A percentile compares a stretch with the other conserved stretches of the same genome.
phyloP scores from a whole-genome alignment of 1,140 invertebrate species.

The Micrasema minimum region DNA sequence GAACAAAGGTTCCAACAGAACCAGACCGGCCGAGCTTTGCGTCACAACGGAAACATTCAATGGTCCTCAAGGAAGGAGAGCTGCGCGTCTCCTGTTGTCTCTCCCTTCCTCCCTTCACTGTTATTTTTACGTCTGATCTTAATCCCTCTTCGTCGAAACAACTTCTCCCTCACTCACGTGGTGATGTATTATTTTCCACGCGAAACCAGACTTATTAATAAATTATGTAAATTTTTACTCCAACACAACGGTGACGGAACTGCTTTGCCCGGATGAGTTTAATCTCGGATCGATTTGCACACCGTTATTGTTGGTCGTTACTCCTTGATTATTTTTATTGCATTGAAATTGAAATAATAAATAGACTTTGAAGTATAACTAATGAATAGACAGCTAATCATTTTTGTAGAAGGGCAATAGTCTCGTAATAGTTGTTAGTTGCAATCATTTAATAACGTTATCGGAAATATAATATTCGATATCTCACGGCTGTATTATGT shows the following conservation, averaged over 20 bases:
- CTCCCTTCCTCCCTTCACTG: constrained; percentile 44
- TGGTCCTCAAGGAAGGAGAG: constrained; percentile 52
- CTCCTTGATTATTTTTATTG: no score
- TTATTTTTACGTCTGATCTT: constrained; percentile 46
- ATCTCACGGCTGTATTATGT: constrained; percentile 14
- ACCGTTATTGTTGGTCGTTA: background rate
- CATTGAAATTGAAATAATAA: no score
- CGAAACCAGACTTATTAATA: constrained; percentile 28
- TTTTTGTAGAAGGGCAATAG: no score
- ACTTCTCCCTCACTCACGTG: constrained; percentile 18
- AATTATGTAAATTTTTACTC: constrained; percentile 38
- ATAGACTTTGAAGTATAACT: no score
- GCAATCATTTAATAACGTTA: background rate
- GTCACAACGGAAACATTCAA: constrained; percentile 61
- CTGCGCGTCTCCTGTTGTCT: constrained; percentile 43
- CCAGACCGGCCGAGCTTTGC: constrained; percentile 61
- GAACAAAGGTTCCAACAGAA: constrained; percentile 35
- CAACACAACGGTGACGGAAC: constrained; percentile 3
- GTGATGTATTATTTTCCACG: constrained; percentile 19
- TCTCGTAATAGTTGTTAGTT: background rate
- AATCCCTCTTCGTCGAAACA: background rate
- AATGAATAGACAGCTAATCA: no score
- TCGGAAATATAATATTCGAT: constrained; percentile 2
- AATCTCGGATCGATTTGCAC: constrained; percentile 4
- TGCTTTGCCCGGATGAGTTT: background rate